Base-by-base conservation (phyloP, 1,140 invertebrate species). In the Thalassaphorura encarpata region DNA sequence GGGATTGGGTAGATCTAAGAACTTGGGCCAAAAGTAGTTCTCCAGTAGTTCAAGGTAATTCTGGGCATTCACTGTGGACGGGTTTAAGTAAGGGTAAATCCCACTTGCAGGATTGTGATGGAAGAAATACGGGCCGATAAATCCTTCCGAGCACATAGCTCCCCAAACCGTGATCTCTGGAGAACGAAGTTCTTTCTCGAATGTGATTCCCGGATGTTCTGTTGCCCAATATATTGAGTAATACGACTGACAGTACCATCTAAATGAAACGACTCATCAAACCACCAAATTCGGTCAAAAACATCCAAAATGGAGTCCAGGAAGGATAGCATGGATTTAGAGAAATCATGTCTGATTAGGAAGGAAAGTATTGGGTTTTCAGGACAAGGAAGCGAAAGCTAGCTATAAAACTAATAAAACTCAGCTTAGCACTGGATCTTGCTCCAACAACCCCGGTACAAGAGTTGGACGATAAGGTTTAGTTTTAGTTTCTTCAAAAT, bases 231-330 rank as follows among this genome's bases (percentile, higher is more conserved):
- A 11, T 8, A 36, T n/a, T 36, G 8, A 8, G 45, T 60, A 56
- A 41, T 62, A 40, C 54, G 48, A 42, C 63, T 63, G 18, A 65
- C 39, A 46, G 48, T 58, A 16, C 60, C 56, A 54, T 33, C 18
- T n/a, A 62, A 27, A 27, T 54, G 27, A 45, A 63, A 63, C 19
- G 15, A 6, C 21, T 43, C 42, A 19, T 43, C 42, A 13, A 18
- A 43, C 42, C 42, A 43, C 42, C 42, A 43, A 18, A 43, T 43
- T 11, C 42, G 15, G 42, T 43, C 42, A 8, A 43, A 6, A 6
- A 43, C n/a, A n/a, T n/a, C n/a, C n/a, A n/a, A n/a, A n/a, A n/a
- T n/a, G n/a, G n/a, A n/a, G n/a, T n/a, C n/a, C n/a, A n/a, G n/a
- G n/a, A n/a, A n/a, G n/a, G n/a, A n/a, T n/a, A n/a, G n/a, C n/a